Conservation (phyloP, 2,113 vertebrate genomes). For the Empidonax traillii region DNA sequence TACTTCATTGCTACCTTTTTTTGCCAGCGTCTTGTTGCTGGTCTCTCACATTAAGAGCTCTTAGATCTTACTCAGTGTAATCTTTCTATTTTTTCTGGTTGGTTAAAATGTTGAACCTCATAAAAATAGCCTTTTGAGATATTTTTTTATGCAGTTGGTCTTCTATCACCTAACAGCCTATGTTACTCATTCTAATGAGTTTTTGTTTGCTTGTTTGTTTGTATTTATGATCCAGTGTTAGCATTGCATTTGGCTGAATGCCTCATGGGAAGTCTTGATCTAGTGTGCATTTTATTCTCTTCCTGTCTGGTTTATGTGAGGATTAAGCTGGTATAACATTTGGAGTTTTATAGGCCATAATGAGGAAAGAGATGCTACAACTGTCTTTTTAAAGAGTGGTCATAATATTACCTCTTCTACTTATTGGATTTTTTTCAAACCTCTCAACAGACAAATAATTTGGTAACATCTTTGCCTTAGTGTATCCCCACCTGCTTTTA, state of each 20-base stretch:
- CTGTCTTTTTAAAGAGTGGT: not conserved
- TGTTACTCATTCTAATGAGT: not conserved
- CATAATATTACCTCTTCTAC: not conserved
- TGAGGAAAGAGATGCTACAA: not conserved
- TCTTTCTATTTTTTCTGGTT: not conserved
- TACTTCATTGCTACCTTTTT: not conserved
- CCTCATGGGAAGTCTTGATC: not conserved
- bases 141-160: not conserved
- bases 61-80: not conserved
- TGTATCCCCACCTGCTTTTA: not conserved
- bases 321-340: not conserved
- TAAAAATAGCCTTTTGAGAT: not conserved
- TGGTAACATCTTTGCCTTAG: not conserved
- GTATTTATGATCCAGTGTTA: not conserved
- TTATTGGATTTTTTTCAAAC: not conserved
- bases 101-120: not conserved
- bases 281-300: not conserved
- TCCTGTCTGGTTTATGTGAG: not conserved
- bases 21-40: not conserved
- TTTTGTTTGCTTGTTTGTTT: not conserved
- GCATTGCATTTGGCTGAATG: not conserved
- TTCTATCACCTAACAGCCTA: not conserved
- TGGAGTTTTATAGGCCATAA: constrained; percentile 30
- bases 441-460: not conserved
- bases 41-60: not conserved